Evolutionary conservation across 2,888 invertebrate species (phyloP), one percentile per base, ranked within the genome.

Genomic region (Neocrepidodera transversa): DNA sequence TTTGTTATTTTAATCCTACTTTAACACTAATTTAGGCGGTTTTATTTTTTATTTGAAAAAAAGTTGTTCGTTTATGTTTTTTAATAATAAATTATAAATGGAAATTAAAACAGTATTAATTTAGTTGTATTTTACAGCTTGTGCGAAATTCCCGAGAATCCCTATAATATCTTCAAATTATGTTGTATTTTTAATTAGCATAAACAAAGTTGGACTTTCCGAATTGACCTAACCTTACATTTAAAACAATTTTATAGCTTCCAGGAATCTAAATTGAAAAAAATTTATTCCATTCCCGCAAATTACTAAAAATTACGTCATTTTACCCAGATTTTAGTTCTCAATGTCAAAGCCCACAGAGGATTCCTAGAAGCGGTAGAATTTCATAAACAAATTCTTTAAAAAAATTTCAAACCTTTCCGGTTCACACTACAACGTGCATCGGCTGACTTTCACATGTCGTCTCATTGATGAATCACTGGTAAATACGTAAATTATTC

Each of bases 391-490:
- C 43, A 58, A 55, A 48, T 48, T 48, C 20, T 56, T 47, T 42
- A 58, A 62, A n/a, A n/a, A 63, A 62, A 65, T 62, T 58, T 49
- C 59, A 60, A 60, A 60, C 65, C 65, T 65, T 65, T 65, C 65
- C 65, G 65, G 63, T 60, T 51, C 47, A 49, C 40, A 28, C 42
- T 38, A 57, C 38, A 57, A 53, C 58, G 54, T 62, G 59, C 63
- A 65, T 59, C 52, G 58, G 49, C 51, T 47, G 64, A 71, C 70
- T 70, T 70, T 71, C 73, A 70, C 70, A 68, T 68, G 68, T 65
- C 67, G 61, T 64, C 62, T 61, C 62, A 66, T 60, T 65, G 72
- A 71, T 73, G 72, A 71, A 68, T 71, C 72, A 73, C 67, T 60
- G 65, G 68, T 64, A 68, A 63, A 60, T 62, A 62, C 62, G 57